A percentile compares a stretch with the other conserved stretches of the same genome.
phyloP scores from a whole-genome alignment of 2,888 invertebrate species.

The Rhagophthalmus giganteus region DNA sequence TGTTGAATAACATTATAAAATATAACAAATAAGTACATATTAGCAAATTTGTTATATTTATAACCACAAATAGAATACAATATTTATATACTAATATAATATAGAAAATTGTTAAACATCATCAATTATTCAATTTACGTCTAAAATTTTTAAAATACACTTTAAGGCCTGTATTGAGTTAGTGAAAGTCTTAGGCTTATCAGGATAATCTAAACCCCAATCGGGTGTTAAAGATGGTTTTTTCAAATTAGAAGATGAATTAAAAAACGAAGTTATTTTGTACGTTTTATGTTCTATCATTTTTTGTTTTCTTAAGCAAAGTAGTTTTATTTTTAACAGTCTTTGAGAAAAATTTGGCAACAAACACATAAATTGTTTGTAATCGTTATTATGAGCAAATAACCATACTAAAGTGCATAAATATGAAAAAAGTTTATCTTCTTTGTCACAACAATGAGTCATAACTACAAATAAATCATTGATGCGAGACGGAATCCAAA shows the following conservation, averaged over 20 bases:
- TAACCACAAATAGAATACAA: too few species aligned
- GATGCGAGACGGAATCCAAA: slow-evolving; percentile 65
- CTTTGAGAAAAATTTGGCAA: slow-evolving; percentile 43
- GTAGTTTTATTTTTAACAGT: slow-evolving; percentile 42
- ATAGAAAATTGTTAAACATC: background rate
- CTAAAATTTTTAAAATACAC: slow-evolving; percentile 32
- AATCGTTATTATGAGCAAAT: slow-evolving; percentile 60
- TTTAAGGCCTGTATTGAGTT: slow-evolving; percentile 47
- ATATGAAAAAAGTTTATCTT: slow-evolving; percentile 65
- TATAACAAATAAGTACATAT: too few species aligned
- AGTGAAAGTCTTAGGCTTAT: slow-evolving; percentile 45
- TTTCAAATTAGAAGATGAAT: slow-evolving; percentile 28
- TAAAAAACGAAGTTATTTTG: slow-evolving; percentile 40
- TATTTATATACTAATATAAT: too few species aligned
- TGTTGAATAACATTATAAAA: too few species aligned
- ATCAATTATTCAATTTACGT: slow-evolving; percentile 1
- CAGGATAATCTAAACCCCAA: slow-evolving; percentile 49
- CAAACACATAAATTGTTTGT: slow-evolving; percentile 52
- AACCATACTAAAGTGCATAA: slow-evolving; percentile 70
- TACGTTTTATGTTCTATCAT: slow-evolving; percentile 42
- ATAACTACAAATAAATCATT: slow-evolving; percentile 66
- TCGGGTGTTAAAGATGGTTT: slow-evolving; percentile 46
- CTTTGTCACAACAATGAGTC: slow-evolving; percentile 69
- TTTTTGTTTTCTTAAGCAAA: slow-evolving; percentile 45
- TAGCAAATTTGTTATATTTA: too few species aligned